These are phyloP conservation scores for Triplophysa siluroides DNA, from an alignment of 2,113 vertebrate genomes.

Conservation along the genomic window DNA sequence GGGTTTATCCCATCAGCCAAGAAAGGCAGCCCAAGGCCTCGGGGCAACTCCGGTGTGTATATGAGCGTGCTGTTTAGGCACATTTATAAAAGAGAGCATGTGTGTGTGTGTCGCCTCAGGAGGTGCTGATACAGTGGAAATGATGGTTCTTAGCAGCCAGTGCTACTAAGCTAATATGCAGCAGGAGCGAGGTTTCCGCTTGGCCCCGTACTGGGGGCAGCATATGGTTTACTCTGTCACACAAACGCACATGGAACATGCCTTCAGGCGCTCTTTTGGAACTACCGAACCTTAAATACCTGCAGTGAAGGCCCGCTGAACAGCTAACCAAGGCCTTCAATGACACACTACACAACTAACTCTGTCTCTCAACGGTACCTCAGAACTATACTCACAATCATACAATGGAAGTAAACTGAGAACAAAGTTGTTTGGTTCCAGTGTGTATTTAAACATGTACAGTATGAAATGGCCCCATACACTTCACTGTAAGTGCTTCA, in stretches of 20 bases:
- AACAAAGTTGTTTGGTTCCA: too few species aligned
- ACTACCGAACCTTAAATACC: conserved; percentile 13
- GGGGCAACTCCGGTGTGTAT: conserved; percentile 31
- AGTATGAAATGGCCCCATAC: too few species aligned
- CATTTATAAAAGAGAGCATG: conserved; percentile 16
- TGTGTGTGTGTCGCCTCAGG: conserved; percentile 43
- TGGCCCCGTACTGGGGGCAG: conserved; percentile 15
- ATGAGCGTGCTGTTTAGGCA: conserved; percentile 24
- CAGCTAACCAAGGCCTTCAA: conserved; percentile 1
- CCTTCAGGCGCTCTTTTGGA: conserved; percentile 16
- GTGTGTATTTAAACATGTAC: too few species aligned
- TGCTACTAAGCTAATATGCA: conserved; percentile 37
- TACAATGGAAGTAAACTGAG: too few species aligned
- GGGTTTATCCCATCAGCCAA: conserved; percentile 29
- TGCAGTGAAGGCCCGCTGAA: neutral
- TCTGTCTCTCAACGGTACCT: neutral
- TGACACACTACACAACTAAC: neutral
- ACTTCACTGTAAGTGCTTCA: neutral
- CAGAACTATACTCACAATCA: too few species aligned
- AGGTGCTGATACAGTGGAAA: conserved; percentile 57
- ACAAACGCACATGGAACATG: conserved; percentile 11
- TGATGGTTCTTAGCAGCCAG: conserved; percentile 47
- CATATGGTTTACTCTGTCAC: conserved; percentile 53
- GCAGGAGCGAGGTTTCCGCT: conserved; percentile 34
- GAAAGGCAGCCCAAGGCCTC: conserved; percentile 29